Percentiles rank a stretch among this genome's conserved stretches.
These are phyloP conservation scores for Axis porcinus DNA, from an alignment of 2,113 vertebrate genomes.

Conservation along the genomic window DNA sequence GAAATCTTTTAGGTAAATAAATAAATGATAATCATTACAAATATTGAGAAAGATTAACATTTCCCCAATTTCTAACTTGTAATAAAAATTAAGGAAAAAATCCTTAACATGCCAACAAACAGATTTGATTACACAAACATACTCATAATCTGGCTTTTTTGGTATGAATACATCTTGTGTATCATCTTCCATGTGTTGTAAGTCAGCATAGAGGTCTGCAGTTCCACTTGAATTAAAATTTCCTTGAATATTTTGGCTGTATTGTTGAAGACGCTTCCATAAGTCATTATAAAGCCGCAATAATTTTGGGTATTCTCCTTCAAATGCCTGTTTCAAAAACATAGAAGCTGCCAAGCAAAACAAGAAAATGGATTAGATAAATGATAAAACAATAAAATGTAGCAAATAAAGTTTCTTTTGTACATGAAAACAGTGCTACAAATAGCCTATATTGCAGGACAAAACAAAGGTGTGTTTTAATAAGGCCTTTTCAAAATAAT, in stretches of 20 bases:
- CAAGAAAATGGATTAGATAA: constrained; percentile 31
- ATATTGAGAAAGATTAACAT: not conserved
- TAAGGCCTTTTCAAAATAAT: not conserved
- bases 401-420: constrained; percentile 6
- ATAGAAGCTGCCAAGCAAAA: constrained; percentile 85
- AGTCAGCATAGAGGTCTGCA: constrained; percentile 83
- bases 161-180: constrained; percentile 88
- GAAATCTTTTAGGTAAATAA: not conserved
- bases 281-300: constrained; percentile 95
- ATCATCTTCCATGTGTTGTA: constrained; percentile 84
- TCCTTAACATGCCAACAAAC: not conserved
- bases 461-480: not conserved
- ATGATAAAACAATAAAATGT: not conserved
- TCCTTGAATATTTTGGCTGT: constrained; percentile 89
- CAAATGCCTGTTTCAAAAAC: constrained; percentile 96
- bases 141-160: constrained; percentile 91
- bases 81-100: constrained; percentile 18
- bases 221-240: constrained; percentile 78
- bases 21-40: not conserved
- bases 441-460: not conserved
- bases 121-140: constrained; percentile 71
- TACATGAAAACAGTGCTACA: not conserved
- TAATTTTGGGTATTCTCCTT: constrained; percentile 97
- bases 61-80: not conserved
- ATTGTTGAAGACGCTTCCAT: constrained; percentile 97